Evolutionary conservation across 1,140 invertebrate species (phyloP), one percentile per base, ranked within the genome.

Genomic region (Drosophila orosa): DNA sequence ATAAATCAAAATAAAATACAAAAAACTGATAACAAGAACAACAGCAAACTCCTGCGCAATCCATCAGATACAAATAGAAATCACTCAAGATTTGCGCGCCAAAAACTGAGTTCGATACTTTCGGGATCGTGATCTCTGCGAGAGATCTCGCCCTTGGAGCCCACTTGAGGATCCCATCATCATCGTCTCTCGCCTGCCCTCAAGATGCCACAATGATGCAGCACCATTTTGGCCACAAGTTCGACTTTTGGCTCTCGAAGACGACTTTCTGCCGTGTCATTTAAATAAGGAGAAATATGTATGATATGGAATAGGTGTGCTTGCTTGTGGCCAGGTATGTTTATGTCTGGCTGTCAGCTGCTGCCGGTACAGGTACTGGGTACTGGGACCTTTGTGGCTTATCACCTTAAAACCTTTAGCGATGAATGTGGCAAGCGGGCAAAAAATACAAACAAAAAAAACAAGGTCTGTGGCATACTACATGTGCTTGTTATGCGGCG

Each of bases 11-110:
- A 31, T 22, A 17, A 29, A 68, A 55, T 22, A 35, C 9, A 24
- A 27, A 47, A 27, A 27, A 27, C 2, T n/a, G 10, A 24, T 24
- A 13, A 12, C 10, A 33, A 10, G 13, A 22, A 48, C 29, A 24
- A 50, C 59, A 29, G 3, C 31, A 19, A 27, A 29, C 48, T 25
- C 17, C 48, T 52, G 29, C 50, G 13, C 31, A 61, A 66, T 65
- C 27, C 29, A 66, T 40, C 60, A 33, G 65, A 44, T 15, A 54
- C 31, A 66, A 66, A 58, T 58, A 66, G 67, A 77, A 52, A 61
- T 69, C 42, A 56, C 31, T 40, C 60, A 58, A 78, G 52, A 72
- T 77, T 78, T 78, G 50, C 75, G 75, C 75, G 75, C 75, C 75
- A 78, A 78, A 78, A 78, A 78, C 22, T 37, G 39, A 44, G 65